These are phyloP conservation scores for Hemiprocne comata DNA, from an alignment of 2,113 vertebrate genomes.

Conservation along the genomic window DNA sequence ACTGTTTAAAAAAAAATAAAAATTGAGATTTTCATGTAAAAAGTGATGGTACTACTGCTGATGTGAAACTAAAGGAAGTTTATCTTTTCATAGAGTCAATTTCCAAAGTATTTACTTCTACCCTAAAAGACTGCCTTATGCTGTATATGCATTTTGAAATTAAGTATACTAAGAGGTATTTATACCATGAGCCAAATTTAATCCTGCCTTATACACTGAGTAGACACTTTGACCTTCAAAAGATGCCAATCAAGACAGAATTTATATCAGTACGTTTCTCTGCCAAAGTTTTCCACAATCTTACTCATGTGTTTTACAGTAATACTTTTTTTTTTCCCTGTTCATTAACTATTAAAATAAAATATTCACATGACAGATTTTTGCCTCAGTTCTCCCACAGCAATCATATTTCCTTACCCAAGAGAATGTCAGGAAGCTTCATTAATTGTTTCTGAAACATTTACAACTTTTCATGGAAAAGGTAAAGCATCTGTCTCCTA, in stretches of 20 bases:
- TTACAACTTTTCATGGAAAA: slow-evolving; percentile 64
- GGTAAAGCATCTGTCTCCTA: slow-evolving; percentile 58
- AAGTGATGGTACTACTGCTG: not conserved
- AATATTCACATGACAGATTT: slow-evolving; percentile 67
- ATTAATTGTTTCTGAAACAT: slow-evolving; percentile 73
- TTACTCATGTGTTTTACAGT: slow-evolving; percentile 42
- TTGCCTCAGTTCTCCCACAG: slow-evolving; percentile 66
- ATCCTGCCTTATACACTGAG: not conserved
- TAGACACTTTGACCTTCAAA: slow-evolving; percentile 33
- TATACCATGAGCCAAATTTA: slow-evolving; percentile 8
- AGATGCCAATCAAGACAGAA: not conserved
- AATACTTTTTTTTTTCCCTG: slow-evolving; percentile 38
- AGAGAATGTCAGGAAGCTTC: slow-evolving; percentile 62
- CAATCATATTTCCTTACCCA: slow-evolving; percentile 66
- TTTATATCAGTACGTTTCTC: slow-evolving; percentile 3
- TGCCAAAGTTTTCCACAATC: slow-evolving; percentile 35
- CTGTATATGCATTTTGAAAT: not conserved
- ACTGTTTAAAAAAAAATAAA: not conserved
- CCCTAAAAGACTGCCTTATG: not conserved
- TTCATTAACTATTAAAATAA: slow-evolving; percentile 71
- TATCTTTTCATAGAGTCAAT: not conserved
- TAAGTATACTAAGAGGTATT: not conserved
- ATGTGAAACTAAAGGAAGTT: not conserved
- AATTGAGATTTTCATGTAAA: not conserved
- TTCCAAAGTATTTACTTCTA: not conserved